Evolutionary conservation across 2,113 vertebrate species (phyloP).

Genomic region (Aplodontia rufa): DNA sequence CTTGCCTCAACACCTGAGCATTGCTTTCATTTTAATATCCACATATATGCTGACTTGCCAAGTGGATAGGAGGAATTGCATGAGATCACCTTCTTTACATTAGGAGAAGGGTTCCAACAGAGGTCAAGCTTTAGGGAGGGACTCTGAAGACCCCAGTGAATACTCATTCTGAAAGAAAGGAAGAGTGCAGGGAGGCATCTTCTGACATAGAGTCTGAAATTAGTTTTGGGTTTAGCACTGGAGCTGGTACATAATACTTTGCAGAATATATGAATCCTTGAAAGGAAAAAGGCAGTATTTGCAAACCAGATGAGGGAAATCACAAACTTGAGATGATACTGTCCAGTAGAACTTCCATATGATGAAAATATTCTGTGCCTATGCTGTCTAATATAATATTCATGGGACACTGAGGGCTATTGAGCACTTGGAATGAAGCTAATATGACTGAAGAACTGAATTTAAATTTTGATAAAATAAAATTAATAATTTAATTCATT

Average conservation of each 20-base stretch:
- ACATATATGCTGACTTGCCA: background rate
- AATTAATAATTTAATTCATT: background rate
- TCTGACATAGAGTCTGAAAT: background rate
- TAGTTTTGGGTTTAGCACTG: background rate
- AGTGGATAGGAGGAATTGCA: background rate
- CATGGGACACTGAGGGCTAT: background rate
- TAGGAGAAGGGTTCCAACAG: background rate
- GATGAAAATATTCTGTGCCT: background rate
- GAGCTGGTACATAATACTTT: background rate
- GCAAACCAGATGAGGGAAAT: background rate
- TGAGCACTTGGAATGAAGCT: background rate
- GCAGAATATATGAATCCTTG: background rate
- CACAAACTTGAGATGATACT: background rate
- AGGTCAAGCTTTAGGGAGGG: background rate
- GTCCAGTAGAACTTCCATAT: background rate
- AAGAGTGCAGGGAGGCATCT: background rate
- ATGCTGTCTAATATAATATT: background rate
- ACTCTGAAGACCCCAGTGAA: background rate
- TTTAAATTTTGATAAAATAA: constrained; percentile 22
- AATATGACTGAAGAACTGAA: background rate
- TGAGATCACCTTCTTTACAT: background rate
- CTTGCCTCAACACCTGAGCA: background rate
- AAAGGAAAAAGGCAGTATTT: background rate
- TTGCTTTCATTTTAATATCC: background rate
- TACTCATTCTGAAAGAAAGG: background rate